Base-by-base conservation (phyloP, 2,888 invertebrate species). In the Aleiodes leptofemur region DNA sequence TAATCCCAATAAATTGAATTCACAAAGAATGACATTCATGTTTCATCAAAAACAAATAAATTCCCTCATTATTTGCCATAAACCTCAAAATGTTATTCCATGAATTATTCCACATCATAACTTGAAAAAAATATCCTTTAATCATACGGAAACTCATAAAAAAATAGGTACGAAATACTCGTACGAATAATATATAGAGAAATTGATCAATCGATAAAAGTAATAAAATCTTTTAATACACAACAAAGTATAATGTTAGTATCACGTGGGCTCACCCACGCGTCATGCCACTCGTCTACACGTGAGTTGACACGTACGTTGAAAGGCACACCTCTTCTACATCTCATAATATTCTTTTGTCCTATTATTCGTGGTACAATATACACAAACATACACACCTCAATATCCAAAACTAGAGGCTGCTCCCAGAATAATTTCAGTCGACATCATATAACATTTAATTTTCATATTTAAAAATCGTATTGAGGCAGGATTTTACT, bases 271-370 rank as follows among this genome's bases (percentile, higher is more conserved):
- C 76, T 72, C 69, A 72, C 74, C 74, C 76, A 76, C 76, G 72
- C 76, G 13, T 43, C 43, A 48, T 68, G 76, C 76, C 69, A 72
- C 76, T 29, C 69, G 69, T 74, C 70, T 70, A 70, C 74, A 74
- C 50, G 14, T 13, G 16, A 55, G 64, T 64, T 72, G 76, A 76
- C 72, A 77, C 69, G 78, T 75, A 55, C 73, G 78, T 76, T 73
- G 78, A 77, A 78, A 78, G 78, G 71, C 76, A 77, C 78, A 76
- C 73, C 74, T 72, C 56, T 55, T 8, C 23, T 23, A 23, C 48
- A 48, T 7, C 23, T 16, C 51, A 11, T 6, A 50, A 48, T 68
- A 68, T 48, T 48, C 64, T 38, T 13, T 53, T 53, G 53, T 53
- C 14, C 48, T 23, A 23, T 50, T 48, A 43, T 64, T 16, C 59